Percentiles rank a stretch among this genome's conserved stretches.
Evolutionary conservation across 30 jellyfish, hydroid and myxozoan genomes (phyloP).

Genomic region (Mastigias papua): DNA sequence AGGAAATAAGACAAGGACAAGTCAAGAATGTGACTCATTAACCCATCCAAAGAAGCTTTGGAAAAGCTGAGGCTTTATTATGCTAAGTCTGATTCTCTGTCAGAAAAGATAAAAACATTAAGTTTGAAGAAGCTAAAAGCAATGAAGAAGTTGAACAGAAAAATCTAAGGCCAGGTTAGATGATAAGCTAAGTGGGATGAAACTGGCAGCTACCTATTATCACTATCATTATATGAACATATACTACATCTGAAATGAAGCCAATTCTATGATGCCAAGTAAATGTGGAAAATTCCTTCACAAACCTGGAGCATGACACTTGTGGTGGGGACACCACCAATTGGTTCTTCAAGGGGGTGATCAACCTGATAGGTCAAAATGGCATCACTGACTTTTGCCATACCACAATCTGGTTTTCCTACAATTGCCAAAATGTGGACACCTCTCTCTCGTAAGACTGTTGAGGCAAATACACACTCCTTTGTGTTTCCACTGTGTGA

Average conservation of each 20-base stretch:
- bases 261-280: no score
- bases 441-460: constrained; percentile 81
- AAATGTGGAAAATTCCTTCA: not conserved
- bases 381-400: constrained; percentile 92
- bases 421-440: constrained; percentile 85
- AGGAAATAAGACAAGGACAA: not conserved
- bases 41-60: no score
- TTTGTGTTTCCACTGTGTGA: constrained; percentile 96
- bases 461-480: constrained; percentile 93
- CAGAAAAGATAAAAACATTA: not conserved
- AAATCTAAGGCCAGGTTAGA: no score
- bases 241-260: no score
- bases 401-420: constrained; percentile 79
- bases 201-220: no score
- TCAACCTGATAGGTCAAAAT: constrained; percentile 76
- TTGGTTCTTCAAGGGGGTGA: constrained; percentile 84
- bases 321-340: constrained; percentile 96
- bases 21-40: not conserved
- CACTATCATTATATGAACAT: no score
- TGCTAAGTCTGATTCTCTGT: no score
- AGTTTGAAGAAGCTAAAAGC: not conserved
- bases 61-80: no score
- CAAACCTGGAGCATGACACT: constrained; percentile 91
- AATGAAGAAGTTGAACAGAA: no score
- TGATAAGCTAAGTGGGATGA: no score